Base-by-base conservation (phyloP, 2,797 vertebrate genomes). In the Dermochelys coriacea region DNA sequence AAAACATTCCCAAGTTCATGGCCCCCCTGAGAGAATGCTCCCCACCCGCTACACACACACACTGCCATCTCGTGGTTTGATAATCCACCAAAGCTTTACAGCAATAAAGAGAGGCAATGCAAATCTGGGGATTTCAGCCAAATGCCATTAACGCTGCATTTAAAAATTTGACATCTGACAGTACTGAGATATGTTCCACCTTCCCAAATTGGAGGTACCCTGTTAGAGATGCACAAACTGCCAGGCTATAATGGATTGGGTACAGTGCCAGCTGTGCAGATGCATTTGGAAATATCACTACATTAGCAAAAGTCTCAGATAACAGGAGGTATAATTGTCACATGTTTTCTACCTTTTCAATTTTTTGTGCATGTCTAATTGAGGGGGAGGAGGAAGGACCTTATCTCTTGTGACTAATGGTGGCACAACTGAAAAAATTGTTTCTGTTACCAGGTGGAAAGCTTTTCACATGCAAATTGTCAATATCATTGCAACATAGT, bases 31-130 rank as follows among this genome's bases (percentile, higher is more conserved):
- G 7, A 6, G 9, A 8, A 8, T 2, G 6, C 6, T 50, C 3
- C 12, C 5, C 27, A 16, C 34, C 27, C 9, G 5, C 18, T 61
- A 68, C 3, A 5, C 47, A 80, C 37, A 14, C 64, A 77, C 96
- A 95, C 93, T 95, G 98, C 97, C 98, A 96, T 95, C 97, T 97
- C 89, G 97, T 97, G 98, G 96, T 57, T 84, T 3, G 15, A 71
- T 57, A n/a, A 4, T 77, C 91, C 49, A 78, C 71, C 49, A 84
- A 89, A 49, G 12, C 74, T 57, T 27, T 64, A 74, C 31, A 31
- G 54, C 74, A 80, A 87, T 82, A 82, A 5, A 25, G 1, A 2
- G 4, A 31, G 3, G 4, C 5, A 34, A 11, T 50, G 82, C 4
- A 86, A 85, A 75, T 84, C 45, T 55, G 52, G 5, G 0, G 41